phyloP scores from a whole-genome alignment of 2,888 invertebrate species.

The Oasisia sp. region DNA sequence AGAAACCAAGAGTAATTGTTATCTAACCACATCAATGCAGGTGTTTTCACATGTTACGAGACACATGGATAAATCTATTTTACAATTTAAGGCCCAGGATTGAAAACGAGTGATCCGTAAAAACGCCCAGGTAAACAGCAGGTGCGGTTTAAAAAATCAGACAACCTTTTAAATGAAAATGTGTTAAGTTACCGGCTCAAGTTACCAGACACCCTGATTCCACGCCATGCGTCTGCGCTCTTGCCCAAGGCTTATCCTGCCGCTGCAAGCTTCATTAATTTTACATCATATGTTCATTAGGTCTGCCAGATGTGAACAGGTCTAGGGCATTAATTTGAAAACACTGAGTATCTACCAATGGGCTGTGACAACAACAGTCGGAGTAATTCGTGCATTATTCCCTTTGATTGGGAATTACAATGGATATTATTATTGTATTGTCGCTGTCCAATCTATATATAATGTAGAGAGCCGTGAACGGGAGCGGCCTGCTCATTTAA shows the following conservation, averaged over 20 bases:
- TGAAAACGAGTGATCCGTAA: background rate
- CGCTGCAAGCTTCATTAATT: constrained; percentile 12
- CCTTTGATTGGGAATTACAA: background rate
- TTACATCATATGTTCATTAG: constrained; percentile 17
- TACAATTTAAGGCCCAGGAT: too few species aligned
- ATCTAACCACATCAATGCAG: too few species aligned
- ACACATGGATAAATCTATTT: too few species aligned
- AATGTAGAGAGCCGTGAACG: background rate
- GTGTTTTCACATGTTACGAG: too few species aligned
- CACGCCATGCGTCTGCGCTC: background rate
- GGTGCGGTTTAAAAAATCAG: background rate
- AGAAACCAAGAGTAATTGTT: too few species aligned
- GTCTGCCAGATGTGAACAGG: background rate
- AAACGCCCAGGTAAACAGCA: background rate
- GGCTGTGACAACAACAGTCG: background rate
- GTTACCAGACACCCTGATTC: background rate
- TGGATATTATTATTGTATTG: background rate
- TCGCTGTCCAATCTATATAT: background rate
- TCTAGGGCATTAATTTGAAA: background rate
- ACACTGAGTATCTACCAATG: background rate
- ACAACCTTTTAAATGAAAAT: background rate
- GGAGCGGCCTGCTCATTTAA: background rate
- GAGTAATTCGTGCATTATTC: constrained; percentile 3
- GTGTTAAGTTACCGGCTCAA: constrained; percentile 1
- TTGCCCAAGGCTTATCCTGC: background rate